These are phyloP conservation scores for Cyaniris semiargus DNA, from an alignment of 2,888 invertebrate species.

Conservation along the genomic window DNA sequence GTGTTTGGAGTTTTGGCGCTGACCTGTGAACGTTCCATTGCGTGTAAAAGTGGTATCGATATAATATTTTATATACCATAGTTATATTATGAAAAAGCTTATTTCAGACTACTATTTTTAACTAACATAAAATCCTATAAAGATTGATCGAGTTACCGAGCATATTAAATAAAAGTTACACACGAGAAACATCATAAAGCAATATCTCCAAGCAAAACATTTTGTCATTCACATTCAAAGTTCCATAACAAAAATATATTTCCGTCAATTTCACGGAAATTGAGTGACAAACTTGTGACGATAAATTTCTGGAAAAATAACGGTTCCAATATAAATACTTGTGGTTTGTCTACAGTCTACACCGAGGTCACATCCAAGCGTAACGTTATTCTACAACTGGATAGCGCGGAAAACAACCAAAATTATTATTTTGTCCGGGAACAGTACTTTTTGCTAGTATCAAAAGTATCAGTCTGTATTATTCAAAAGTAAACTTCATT, in stretches of 20 bases:
- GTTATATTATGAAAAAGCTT: no score
- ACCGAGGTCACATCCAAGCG: neutral
- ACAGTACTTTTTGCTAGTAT: no score
- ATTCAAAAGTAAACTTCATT: no score
- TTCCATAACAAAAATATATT: conserved; percentile 27
- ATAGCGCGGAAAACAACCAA: no score
- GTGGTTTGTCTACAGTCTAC: neutral
- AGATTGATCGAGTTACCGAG: no score
- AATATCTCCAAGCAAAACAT: conserved; percentile 2
- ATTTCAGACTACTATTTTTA: no score
- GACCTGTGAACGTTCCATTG: no score
- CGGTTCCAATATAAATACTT: conserved; percentile 22
- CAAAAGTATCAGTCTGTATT: no score
- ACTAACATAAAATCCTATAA: no score
- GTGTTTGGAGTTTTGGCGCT: neutral
- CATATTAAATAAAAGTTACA: neutral
- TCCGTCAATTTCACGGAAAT: conserved; percentile 35
- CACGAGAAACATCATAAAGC: neutral
- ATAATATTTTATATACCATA: no score
- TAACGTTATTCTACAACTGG: neutral
- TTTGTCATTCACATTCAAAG: neutral
- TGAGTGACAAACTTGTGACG: conserved; percentile 37
- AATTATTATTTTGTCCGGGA: no score
- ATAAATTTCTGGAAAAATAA: neutral
- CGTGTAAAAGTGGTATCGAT: no score